A percentile compares a stretch with the other conserved stretches of the same genome.
These are phyloP conservation scores for Microctonus brassicae DNA, from an alignment of 2,888 invertebrate genomes.

Conservation along the genomic window DNA sequence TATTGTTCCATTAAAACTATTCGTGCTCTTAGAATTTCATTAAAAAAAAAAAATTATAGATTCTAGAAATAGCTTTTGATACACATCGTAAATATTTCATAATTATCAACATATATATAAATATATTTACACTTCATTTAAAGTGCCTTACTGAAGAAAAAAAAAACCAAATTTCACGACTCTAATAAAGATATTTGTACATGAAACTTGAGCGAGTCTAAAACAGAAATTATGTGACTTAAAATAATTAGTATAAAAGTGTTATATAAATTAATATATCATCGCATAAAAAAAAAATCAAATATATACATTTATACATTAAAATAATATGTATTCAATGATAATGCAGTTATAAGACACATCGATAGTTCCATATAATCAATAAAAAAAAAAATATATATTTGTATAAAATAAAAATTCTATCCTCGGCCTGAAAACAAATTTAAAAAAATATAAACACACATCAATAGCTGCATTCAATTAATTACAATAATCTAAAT, in stretches of 20 bases:
- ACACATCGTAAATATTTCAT: neutral
- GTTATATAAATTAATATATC: neutral
- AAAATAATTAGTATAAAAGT: neutral
- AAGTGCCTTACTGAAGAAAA: neutral
- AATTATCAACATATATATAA: neutral
- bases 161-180: neutral
- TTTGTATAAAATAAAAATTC: too few relatives aligned
- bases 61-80: neutral
- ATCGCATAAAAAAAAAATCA: neutral
- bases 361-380: too few relatives aligned
- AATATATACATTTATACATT: neutral
- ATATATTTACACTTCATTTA: neutral
- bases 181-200: neutral
- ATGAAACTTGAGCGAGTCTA: neutral
- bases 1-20: neutral
- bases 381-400: too few relatives aligned
- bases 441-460: conserved; percentile 13
- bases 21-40: neutral
- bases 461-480: conserved; percentile 55
- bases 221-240: neutral
- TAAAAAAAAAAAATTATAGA: neutral
- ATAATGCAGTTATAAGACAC: neutral
- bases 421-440: too few relatives aligned
- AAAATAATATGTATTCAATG: too few relatives aligned
- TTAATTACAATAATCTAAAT: conserved; percentile 28